Conservation (phyloP, 2,113 vertebrate genomes). For the Hyperoodon ampullatus region DNA sequence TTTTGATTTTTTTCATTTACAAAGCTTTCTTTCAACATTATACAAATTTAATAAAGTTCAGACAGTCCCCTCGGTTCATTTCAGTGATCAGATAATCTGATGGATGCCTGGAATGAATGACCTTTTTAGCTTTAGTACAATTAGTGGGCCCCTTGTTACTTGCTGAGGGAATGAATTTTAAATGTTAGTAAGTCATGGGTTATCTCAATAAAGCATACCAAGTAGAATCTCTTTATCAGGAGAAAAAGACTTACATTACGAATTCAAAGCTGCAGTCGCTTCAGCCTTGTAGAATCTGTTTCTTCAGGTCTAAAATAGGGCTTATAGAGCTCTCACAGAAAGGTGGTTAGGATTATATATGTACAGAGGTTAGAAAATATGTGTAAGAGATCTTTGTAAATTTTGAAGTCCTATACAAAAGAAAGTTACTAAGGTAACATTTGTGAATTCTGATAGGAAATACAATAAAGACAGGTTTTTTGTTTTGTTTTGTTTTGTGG, state of each 20-base stretch:
- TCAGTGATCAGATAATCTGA: not conserved
- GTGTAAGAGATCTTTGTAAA: not conserved
- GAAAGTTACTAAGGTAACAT: not conserved
- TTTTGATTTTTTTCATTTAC: constrained; percentile 52
- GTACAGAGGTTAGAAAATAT: not conserved
- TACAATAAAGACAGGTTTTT: not conserved
- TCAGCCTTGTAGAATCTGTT: not conserved
- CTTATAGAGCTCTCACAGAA: not conserved
- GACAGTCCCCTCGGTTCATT: not conserved
- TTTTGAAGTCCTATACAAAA: not conserved
- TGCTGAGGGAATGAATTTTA: constrained; percentile 29
- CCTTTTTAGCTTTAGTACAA: constrained; percentile 16
- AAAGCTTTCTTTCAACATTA: constrained; percentile 33
- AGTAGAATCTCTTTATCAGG: constrained; percentile 13
- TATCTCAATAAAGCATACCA: not conserved
- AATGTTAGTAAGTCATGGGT: not conserved
- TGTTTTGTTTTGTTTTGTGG: too few relatives aligned
- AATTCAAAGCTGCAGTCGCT: not conserved
- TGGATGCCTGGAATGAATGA: constrained; percentile 23
- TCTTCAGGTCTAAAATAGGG: not conserved
- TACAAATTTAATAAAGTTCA: constrained; percentile 21
- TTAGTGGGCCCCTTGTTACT: not conserved
- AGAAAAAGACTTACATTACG: not conserved
- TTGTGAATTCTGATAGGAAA: not conserved
- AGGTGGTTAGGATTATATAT: not conserved